A percentile compares a stretch with the other conserved stretches of the same genome.
Conservation (phyloP, 2,888 invertebrate genomes). For the Taenaris catops region DNA sequence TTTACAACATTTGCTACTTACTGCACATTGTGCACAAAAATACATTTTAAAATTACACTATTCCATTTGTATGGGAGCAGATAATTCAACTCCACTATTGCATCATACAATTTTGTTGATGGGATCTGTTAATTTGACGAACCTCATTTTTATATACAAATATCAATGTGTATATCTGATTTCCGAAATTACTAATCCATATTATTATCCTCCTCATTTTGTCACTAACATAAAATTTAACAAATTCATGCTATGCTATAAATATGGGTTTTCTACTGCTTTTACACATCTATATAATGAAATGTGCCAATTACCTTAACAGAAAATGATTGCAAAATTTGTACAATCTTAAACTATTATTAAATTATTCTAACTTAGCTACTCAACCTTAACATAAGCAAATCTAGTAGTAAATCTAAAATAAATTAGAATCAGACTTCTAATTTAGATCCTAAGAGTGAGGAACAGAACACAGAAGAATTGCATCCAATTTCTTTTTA, state of each 20-base stretch:
- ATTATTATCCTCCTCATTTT: constrained; percentile 18
- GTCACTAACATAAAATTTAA: constrained; percentile 17
- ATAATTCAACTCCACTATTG: constrained; percentile 5
- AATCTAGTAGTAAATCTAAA: constrained; percentile 43
- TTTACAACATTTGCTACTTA: constrained; percentile 65
- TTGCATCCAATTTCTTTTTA: constrained; percentile 26
- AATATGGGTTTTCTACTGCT: constrained; percentile 4
- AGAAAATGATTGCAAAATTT: constrained; percentile 26
- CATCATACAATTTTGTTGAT: background rate
- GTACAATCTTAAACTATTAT: constrained; percentile 30
- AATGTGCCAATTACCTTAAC: constrained; percentile 14
- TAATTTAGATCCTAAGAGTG: constrained; percentile 60
- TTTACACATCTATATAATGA: constrained; percentile 15
- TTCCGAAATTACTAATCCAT: constrained; percentile 21
- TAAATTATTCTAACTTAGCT: constrained; percentile 36
- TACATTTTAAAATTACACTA: constrained; percentile 43
- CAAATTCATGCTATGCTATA: constrained; percentile 1
- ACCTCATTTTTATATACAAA: constrained; percentile 39
- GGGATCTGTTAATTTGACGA: background rate
- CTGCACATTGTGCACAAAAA: constrained; percentile 61
- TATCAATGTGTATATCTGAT: constrained; percentile 21
- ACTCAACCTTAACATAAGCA: constrained; percentile 42
- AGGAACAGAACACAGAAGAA: constrained; percentile 49
- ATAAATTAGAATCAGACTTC: constrained; percentile 78
- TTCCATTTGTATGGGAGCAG: constrained; percentile 9